Percentiles rank a stretch among this genome's conserved stretches.
These are phyloP conservation scores for Nomada flava DNA, from an alignment of 2,888 invertebrate species.

Conservation along the genomic window DNA sequence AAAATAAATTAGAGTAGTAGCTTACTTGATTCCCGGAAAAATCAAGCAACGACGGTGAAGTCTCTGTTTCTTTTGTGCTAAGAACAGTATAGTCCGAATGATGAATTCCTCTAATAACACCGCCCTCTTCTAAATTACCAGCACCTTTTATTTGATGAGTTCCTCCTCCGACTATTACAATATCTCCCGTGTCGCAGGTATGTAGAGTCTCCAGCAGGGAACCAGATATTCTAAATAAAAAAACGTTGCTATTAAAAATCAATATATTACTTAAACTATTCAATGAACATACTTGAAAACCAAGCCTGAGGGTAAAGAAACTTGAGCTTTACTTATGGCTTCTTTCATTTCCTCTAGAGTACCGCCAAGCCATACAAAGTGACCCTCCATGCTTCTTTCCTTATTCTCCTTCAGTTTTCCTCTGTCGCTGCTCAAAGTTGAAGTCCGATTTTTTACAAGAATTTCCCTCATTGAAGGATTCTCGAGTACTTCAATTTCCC, in stretches of 20 bases:
- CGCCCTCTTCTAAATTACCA: constrained; percentile 86
- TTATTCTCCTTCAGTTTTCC: constrained; percentile 72
- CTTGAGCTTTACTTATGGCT: constrained; percentile 83
- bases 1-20: background rate
- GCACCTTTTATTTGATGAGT: constrained; percentile 85
- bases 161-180: constrained; percentile 85
- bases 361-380: constrained; percentile 84
- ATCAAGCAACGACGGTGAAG: constrained; percentile 85
- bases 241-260: constrained; percentile 11
- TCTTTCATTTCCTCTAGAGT: constrained; percentile 84
- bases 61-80: constrained; percentile 84
- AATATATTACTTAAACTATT: background rate
- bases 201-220: constrained; percentile 83
- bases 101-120: constrained; percentile 82
- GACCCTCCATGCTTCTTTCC: constrained; percentile 72
- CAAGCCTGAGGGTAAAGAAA: constrained; percentile 80
- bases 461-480: constrained; percentile 87
- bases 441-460: constrained; percentile 75
- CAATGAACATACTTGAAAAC: constrained; percentile 81
- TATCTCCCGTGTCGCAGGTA: constrained; percentile 83
- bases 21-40: constrained; percentile 81
- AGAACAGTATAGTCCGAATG: constrained; percentile 78
- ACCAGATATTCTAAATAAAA: constrained; percentile 74
- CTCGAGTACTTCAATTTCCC: constrained; percentile 87
- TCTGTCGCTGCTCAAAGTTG: constrained; percentile 59